Evolutionary conservation across 2,113 vertebrate genomes (phyloP).

Genomic region (Bujurquina vittata): DNA sequence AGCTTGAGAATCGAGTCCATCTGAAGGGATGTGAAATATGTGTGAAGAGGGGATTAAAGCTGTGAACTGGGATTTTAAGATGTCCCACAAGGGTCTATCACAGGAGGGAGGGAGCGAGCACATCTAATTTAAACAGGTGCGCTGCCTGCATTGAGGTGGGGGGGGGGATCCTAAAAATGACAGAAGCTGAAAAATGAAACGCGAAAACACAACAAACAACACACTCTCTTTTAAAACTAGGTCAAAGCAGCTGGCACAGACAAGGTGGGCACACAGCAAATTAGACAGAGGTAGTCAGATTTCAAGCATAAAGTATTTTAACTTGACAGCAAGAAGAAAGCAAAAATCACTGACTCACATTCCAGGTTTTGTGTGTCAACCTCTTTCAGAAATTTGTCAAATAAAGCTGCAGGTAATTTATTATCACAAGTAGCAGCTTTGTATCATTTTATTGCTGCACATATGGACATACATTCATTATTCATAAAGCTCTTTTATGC

Average conservation of each 20-base stretch:
- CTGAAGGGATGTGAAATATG: slow-evolving; percentile 35
- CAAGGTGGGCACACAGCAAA: slow-evolving; percentile 17
- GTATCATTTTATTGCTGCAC: background rate
- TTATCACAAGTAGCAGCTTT: background rate
- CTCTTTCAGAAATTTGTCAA: background rate
- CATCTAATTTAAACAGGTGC: slow-evolving; percentile 24
- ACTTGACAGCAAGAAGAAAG: background rate
- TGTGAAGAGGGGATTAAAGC: slow-evolving; percentile 27
- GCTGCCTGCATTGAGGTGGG: background rate
- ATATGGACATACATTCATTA: background rate
- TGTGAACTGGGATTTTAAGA: slow-evolving; percentile 33
- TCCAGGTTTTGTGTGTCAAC: background rate
- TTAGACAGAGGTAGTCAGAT: slow-evolving; percentile 10
- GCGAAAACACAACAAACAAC: slow-evolving; percentile 14
- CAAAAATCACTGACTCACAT: background rate
- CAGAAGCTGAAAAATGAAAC: background rate
- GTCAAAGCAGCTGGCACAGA: slow-evolving; percentile 36
- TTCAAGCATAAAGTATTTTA: background rate
- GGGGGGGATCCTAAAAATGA: slow-evolving; percentile 21
- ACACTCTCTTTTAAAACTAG: slow-evolving; percentile 35
- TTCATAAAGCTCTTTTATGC: background rate
- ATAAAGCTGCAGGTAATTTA: background rate
- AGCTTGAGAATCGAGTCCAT: slow-evolving; percentile 16
- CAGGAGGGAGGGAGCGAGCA: background rate
- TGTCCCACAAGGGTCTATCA: slow-evolving; percentile 18